Evolutionary conservation across 2,888 invertebrate species (phyloP), one percentile per base, ranked within the genome.

Genomic region (Asteroscopus sphinx): DNA sequence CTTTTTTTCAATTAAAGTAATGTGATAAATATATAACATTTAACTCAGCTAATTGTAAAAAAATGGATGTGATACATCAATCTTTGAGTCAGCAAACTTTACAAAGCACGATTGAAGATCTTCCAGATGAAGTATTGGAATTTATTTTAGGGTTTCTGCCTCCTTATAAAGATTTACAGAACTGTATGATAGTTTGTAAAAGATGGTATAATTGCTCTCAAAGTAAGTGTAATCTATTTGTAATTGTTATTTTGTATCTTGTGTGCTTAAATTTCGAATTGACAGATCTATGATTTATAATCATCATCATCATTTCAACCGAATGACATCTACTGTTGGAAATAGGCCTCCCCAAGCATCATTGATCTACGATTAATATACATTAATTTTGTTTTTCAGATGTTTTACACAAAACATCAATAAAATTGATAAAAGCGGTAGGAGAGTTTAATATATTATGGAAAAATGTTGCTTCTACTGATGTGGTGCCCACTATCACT

Each of bases 41-140:
- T 33, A 44, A 15, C 49, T 56, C 53, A 30, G 32, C 15, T 12
- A 41, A 62, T 39, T 59, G 30, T 28, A 6, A 73, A 70, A 86
- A 73, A 58, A 93, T 94, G 93, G 93, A 94, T 72, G 75, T 86
- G 58, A 83, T 87, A 69, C 87, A 88, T 63, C 80, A 85, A 73
- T 80, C 88, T 54, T 73, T 90, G 65, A 77, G 73, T 59, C 82
- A 87, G 48, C 90, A 89, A 78, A 85, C 84, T 52, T 77, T 91
- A 62, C 83, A 81, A 72, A 88, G 85, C 75, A 85, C 87, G 13
- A 85, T 93, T 35, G 96, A 97, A 83, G 96, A 97, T 87, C 93
- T 99, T 68, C 99, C 99, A 36, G 98, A 98, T 88, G 99, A 99
- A 95, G 96, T 99, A 55, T 91, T 99, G 75, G 99, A 99, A 92